phyloP scores from a whole-genome alignment of 1,140 invertebrate genomes.

The Leptinotarsa undecemlineata region DNA sequence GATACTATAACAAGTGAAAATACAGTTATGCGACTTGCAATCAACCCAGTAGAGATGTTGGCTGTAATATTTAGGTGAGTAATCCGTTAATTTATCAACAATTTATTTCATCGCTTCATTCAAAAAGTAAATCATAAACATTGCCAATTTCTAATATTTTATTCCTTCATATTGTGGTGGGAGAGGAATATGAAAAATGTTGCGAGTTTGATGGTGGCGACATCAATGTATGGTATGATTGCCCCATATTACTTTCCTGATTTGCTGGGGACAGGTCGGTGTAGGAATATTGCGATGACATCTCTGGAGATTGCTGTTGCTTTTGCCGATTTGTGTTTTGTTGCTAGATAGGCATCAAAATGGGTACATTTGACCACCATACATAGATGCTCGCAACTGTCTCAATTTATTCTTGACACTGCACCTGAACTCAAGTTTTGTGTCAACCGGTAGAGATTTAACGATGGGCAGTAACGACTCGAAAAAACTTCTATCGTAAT shows the following conservation, averaged over 20 bases:
- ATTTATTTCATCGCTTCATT: background rate
- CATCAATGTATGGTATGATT: background rate
- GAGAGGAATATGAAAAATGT: background rate
- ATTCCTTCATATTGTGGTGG: background rate
- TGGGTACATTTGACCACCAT: conserved; percentile 9
- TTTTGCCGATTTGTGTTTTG: background rate
- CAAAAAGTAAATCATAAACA: background rate
- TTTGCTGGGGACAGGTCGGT: background rate
- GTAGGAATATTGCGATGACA: too few species aligned
- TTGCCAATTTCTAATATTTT: background rate
- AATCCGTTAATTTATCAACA: background rate
- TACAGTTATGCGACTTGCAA: background rate
- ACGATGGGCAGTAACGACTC: conserved; percentile 14
- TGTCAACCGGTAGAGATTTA: conserved; percentile 8
- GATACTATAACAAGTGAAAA: background rate
- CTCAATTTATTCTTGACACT: background rate
- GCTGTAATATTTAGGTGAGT: conserved; percentile 4
- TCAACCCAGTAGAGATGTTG: background rate
- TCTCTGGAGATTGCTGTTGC: too few species aligned
- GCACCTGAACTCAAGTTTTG: conserved; percentile 5
- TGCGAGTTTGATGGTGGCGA: background rate
- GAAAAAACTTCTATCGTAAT: conserved; percentile 5
- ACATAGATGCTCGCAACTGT: background rate
- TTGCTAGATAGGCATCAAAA: conserved; percentile 13
- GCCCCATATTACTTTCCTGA: background rate